These are phyloP conservation scores for Drosophila cracens DNA, from an alignment of 2,888 invertebrate genomes.

Conservation along the genomic window DNA sequence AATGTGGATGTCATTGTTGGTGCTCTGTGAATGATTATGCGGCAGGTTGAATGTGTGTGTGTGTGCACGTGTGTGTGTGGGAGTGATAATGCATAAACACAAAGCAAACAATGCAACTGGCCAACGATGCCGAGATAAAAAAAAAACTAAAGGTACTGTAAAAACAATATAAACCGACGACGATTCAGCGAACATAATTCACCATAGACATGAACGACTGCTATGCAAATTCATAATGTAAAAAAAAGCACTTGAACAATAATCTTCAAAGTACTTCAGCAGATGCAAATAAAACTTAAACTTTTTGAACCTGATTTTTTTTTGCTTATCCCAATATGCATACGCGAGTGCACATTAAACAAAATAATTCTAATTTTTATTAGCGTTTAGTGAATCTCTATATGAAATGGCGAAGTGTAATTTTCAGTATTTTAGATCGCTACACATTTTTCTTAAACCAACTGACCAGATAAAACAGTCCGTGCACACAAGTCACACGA, in stretches of 20 bases:
- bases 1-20: slow-evolving; percentile 30
- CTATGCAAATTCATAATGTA: slow-evolving; percentile 35
- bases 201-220: slow-evolving; percentile 31
- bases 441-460: slow-evolving; percentile 32
- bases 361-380: not conserved
- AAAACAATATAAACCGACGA: slow-evolving; percentile 25
- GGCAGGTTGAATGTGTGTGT: slow-evolving; percentile 39
- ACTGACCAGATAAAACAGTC: slow-evolving; percentile 25
- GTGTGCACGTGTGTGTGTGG: slow-evolving; percentile 20
- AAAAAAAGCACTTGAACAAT: slow-evolving; percentile 17
- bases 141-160: slow-evolving; percentile 27
- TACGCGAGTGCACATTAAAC: slow-evolving; percentile 30
- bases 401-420: not conserved
- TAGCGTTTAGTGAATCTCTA: not conserved
- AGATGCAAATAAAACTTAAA: slow-evolving; percentile 18
- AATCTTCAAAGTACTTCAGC: slow-evolving; percentile 12
- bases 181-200: slow-evolving; percentile 25
- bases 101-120: slow-evolving; percentile 44
- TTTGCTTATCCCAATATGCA: slow-evolving; percentile 32
- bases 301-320: slow-evolving; percentile 20
- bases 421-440: slow-evolving; percentile 4
- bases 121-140: slow-evolving; percentile 44
- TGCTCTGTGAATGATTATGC: slow-evolving; percentile 46
- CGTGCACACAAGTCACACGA: slow-evolving; percentile 44
- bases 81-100: slow-evolving; percentile 57